Conservation (phyloP, 2,888 invertebrate species). For the Monochamus alternatus region DNA sequence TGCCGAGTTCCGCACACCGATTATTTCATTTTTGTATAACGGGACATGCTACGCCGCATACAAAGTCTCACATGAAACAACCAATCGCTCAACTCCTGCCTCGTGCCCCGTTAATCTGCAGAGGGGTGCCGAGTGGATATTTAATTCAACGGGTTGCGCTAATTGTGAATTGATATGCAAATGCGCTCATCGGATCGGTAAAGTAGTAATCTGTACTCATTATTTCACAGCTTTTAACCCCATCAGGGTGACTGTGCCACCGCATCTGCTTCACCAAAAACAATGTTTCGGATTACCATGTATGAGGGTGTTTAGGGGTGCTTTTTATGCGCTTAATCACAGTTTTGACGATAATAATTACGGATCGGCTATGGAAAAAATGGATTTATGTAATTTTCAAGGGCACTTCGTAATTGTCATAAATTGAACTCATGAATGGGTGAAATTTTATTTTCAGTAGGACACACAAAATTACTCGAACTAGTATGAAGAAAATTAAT, state of each 20-base stretch:
- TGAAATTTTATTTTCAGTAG: too few species aligned
- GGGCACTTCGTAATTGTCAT: constrained; percentile 2
- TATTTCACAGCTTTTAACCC: constrained; percentile 70
- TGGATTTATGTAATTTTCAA: constrained; percentile 14
- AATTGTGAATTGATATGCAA: constrained; percentile 72
- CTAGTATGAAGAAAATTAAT: too few species aligned
- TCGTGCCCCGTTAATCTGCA: constrained; percentile 6
- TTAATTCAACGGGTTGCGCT: constrained; percentile 65
- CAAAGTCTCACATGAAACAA: constrained; percentile 32
- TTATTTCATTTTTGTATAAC: constrained; percentile 12
- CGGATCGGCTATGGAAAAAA: background rate
- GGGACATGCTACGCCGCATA: constrained; percentile 1
- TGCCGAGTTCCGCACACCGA: too few species aligned
- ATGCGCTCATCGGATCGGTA: constrained; percentile 68
- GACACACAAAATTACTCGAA: too few species aligned
- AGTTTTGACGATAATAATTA: constrained; percentile 46
- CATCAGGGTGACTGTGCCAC: constrained; percentile 61
- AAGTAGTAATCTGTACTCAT: constrained; percentile 70
- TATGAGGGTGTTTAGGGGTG: constrained; percentile 55
- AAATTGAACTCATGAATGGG: background rate
- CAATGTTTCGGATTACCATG: constrained; percentile 62
- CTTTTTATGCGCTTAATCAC: constrained; percentile 53
- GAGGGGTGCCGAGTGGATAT: constrained; percentile 45
- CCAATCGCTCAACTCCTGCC: constrained; percentile 5
- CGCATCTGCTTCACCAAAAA: constrained; percentile 63